Conservation (phyloP, 2,888 invertebrate species). For the Caenorhabditis sinica region DNA sequence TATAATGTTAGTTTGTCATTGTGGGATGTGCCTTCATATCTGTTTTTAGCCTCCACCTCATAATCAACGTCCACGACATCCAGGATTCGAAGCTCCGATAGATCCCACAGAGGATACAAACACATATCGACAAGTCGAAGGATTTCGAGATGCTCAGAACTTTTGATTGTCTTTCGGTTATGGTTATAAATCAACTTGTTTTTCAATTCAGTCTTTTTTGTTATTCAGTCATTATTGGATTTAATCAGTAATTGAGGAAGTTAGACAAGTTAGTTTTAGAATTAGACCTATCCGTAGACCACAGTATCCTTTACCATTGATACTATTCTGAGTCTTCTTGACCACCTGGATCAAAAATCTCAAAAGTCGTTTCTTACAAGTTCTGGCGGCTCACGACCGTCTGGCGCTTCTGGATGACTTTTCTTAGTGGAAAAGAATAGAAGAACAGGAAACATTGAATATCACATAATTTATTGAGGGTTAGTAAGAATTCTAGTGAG, state of each 20-base stretch:
- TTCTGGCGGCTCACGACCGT: no score
- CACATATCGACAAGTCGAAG: constrained; percentile 32
- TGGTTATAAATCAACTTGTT: no score
- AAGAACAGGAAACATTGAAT: neutral
- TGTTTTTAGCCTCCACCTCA: constrained; percentile 40
- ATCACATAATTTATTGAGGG: constrained; percentile 3
- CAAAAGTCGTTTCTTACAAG: no score
- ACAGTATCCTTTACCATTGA: no score
- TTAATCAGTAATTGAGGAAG: no score
- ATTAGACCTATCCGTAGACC: no score
- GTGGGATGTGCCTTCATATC: neutral
- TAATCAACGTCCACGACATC: constrained; percentile 31
- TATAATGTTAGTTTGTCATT: neutral
- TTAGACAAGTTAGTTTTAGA: no score
- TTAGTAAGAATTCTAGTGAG: constrained; percentile 15
- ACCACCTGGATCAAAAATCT: no score
- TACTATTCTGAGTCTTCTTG: no score
- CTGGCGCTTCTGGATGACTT: no score
- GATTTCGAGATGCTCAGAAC: constrained; percentile 27
- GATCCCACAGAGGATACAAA: constrained; percentile 43
- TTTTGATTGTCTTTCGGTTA: constrained; percentile 8
- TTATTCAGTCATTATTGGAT: no score
- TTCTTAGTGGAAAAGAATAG: neutral
- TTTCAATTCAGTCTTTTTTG: no score
- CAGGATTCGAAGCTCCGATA: constrained; percentile 38